phyloP scores from a whole-genome alignment of 2,113 vertebrate genomes.

The Polyodon spathula region DNA sequence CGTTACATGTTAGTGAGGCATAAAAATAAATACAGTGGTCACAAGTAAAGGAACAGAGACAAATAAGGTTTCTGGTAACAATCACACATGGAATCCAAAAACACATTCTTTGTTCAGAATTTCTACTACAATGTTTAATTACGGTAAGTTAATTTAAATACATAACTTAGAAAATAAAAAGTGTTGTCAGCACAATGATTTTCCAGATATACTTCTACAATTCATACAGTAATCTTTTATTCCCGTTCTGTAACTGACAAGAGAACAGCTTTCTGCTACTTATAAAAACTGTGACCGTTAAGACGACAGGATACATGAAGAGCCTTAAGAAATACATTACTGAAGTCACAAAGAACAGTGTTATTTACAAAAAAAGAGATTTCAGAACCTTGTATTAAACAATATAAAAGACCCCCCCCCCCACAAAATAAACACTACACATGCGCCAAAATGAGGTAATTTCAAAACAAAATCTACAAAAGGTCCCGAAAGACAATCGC shows the following conservation, averaged over 20 bases:
- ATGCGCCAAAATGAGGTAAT: conserved; percentile 47
- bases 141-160: conserved; percentile 43
- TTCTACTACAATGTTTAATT: conserved; percentile 12
- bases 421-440: conserved; percentile 22
- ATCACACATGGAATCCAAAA: conserved; percentile 16
- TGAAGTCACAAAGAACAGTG: conserved; percentile 41
- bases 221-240: too few relatives aligned
- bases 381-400: conserved; percentile 29
- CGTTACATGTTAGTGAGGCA: conserved; percentile 16
- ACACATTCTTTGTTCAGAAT: conserved; percentile 9
- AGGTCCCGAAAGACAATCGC: conserved; percentile 6
- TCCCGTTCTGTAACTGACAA: too few relatives aligned
- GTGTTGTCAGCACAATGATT: neutral
- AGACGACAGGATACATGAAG: conserved; percentile 19
- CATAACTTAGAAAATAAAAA: conserved; percentile 33
- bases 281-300: conserved; percentile 1
- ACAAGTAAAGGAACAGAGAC: too few relatives aligned
- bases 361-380: conserved; percentile 49
- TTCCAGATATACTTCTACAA: neutral
- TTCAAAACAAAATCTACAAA: conserved; percentile 21
- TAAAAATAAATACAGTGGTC: conserved; percentile 9
- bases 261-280: conserved; percentile 6
- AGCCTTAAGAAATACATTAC: conserved; percentile 33
- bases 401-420: conserved; percentile 23
- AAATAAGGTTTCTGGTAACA: neutral